These are phyloP conservation scores for Eutolmus rufibarbis DNA, from an alignment of 2,888 invertebrate genomes.

Conservation along the genomic window DNA sequence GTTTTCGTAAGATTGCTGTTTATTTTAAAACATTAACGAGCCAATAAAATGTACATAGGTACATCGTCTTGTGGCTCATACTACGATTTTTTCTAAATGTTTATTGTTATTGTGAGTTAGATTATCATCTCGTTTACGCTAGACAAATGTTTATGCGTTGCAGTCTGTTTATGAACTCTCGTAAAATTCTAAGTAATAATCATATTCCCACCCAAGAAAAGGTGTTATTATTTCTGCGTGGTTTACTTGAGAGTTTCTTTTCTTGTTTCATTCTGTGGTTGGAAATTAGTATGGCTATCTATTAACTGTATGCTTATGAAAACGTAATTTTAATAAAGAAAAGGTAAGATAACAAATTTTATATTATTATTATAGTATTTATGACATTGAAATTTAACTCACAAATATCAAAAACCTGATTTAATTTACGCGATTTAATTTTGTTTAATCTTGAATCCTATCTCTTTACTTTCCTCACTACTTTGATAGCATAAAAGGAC, in stretches of 20 bases:
- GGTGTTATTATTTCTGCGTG: neutral
- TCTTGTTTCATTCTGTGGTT: neutral
- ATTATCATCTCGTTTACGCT: constrained; percentile 15
- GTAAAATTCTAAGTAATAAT: constrained; percentile 10
- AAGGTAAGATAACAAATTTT: neutral
- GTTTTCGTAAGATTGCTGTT: neutral
- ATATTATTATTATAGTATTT: no score
- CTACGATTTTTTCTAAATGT: neutral
- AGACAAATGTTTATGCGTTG: neutral
- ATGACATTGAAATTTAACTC: no score
- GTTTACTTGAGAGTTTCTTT: neutral
- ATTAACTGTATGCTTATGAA: neutral
- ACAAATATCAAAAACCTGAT: no score
- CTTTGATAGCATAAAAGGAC: no score
- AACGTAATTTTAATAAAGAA: neutral
- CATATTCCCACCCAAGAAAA: constrained; percentile 15
- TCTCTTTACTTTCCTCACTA: no score
- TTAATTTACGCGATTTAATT: no score
- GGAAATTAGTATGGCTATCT: neutral
- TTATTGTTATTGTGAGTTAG: constrained; percentile 25
- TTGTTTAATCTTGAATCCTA: no score
- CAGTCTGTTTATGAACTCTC: constrained; percentile 13
- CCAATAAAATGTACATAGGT: constrained; percentile 6
- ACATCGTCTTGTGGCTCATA: neutral
- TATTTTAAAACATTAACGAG: constrained; percentile 31